Conservation (phyloP, 2,113 vertebrate genomes). For the Oncorhynchus keta region DNA sequence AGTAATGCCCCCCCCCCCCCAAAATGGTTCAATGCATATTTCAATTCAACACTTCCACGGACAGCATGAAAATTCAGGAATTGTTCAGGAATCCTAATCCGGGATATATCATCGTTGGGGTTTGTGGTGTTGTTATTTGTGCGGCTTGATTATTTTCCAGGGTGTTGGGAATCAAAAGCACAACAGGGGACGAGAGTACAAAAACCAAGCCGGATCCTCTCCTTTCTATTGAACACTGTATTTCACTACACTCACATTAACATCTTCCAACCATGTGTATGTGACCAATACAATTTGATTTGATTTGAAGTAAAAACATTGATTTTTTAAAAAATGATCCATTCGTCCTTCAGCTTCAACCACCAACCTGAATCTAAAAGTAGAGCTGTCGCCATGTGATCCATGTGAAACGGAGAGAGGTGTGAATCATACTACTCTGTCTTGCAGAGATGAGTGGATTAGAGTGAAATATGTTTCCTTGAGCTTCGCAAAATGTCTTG, state of each 20-base stretch:
- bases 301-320: no score
- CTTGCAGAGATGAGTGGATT: conserved; percentile 9
- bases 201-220: not conserved
- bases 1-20: conserved; percentile 49
- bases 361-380: not conserved
- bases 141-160: conserved; percentile 1
- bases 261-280: no score
- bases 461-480: not conserved
- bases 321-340: no score
- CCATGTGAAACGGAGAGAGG: not conserved
- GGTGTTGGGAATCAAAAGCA: not conserved
- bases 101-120: not conserved
- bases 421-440: not conserved
- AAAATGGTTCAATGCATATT: conserved; percentile 36
- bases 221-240: not conserved
- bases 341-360: not conserved
- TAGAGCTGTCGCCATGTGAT: not conserved
- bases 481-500: not conserved
- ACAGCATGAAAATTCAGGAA: conserved; percentile 27
- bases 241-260: no score
- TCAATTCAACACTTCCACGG: conserved; percentile 21
- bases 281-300: no score
- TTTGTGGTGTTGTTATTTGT: conserved; percentile 13
- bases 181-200: not conserved
- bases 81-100: conserved; percentile 26